phyloP scores from a whole-genome alignment of 1,140 invertebrate species.

The Apocrypta bakeri region DNA sequence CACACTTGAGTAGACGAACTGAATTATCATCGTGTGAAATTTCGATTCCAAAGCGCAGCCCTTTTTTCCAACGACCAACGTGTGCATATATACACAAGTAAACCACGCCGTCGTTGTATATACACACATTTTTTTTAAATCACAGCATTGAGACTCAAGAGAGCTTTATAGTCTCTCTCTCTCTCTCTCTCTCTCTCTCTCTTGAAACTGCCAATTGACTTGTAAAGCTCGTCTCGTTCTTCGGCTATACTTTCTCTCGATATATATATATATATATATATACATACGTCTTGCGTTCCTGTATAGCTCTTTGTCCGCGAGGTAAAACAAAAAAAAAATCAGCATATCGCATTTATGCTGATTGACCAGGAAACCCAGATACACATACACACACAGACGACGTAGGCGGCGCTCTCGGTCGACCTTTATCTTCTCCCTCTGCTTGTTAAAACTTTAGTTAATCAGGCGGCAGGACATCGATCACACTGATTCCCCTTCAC shows the following conservation, averaged over 20 bases:
- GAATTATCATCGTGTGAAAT: background rate
- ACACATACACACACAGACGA: slow-evolving; percentile 28
- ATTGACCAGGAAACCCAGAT: slow-evolving; percentile 51
- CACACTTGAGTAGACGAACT: no score
- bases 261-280: background rate
- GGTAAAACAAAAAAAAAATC: slow-evolving; percentile 17
- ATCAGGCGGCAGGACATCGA: slow-evolving; percentile 56
- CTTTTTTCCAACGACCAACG: no score
- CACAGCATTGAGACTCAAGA: no score
- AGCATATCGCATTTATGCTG: slow-evolving; percentile 53
- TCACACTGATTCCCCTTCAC: slow-evolving; percentile 54
- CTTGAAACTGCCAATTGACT: slow-evolving; percentile 40
- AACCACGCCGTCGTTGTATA: background rate
- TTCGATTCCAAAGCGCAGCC: no score
- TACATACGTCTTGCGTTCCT: background rate
- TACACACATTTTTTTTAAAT: no score
- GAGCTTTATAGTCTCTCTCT: slow-evolving; percentile 1
- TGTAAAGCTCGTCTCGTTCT: slow-evolving; percentile 42
- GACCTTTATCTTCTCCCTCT: slow-evolving; percentile 50
- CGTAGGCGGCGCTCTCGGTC: slow-evolving; percentile 46
- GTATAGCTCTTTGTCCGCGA: background rate
- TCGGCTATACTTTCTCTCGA: background rate
- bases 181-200: background rate
- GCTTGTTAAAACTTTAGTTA: slow-evolving; percentile 59
- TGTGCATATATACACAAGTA: background rate